Base-by-base conservation (phyloP, 2,888 invertebrate genomes). In the Orthosia gothica region DNA sequence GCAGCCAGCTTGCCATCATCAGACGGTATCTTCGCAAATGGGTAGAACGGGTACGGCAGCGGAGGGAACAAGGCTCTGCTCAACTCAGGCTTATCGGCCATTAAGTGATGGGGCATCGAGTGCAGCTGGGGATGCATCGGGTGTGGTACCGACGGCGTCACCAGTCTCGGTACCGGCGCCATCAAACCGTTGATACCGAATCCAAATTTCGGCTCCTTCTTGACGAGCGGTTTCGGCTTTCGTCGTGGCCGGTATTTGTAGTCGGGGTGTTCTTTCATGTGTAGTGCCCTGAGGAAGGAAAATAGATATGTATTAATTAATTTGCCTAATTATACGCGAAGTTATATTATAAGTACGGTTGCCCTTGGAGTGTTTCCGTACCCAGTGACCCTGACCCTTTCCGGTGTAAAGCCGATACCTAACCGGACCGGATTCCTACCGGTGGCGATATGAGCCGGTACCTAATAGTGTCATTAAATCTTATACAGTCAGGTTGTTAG, bases 191-290 rank as follows among this genome's bases (percentile, higher is more conserved):
- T 97, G 89, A 98, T 97, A 7, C 97, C 97, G 92, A 98, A 98
- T 9, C 97, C 97, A 90, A 97, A 98, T 90, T 98, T 98, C 40
- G 97, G 97, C 88, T 98, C 98, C 87, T 98, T 98, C 93, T 98
- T 98, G 82, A 98, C 97, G 18, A 98, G 96, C 0, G 98, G 98
- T 93, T 99, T 99, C 7, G 99, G 99, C 94, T 99, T 99, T 90
- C 99, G 97, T 70, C 99, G 97, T 16, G 99, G 99, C 61, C 99
- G 97, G 96, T 99, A 99, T 95, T 99, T 99, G 97, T 99, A 99
- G 95, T 99, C 99, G 11, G 99, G 99, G 90, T 99, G 99, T 92
- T 99, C 99, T 95, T 98, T 99, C 99, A 99, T 99, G 97, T 99
- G 99, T 16, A 99, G 97, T 54, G 99, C 98, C 93, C 99, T 99